Percentiles rank a stretch among this genome's conserved stretches.
phyloP scores from a whole-genome alignment of 2,797 vertebrate species.

The Poeciliopsis paucimaculata region DNA sequence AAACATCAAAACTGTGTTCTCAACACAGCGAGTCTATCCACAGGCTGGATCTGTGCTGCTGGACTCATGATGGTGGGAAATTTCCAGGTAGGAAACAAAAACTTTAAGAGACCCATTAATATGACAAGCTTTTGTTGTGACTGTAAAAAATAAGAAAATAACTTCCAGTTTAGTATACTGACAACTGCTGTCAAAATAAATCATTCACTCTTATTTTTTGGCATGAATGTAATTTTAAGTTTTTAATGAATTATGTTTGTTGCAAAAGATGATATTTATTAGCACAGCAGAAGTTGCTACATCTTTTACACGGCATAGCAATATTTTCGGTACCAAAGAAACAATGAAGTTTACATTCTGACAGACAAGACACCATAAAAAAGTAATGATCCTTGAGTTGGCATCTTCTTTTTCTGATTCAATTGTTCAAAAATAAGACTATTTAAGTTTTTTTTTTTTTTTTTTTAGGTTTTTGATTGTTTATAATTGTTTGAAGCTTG shows the following conservation, averaged over 20 bases:
- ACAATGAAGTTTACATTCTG: background rate
- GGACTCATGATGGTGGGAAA: slow-evolving; percentile 92
- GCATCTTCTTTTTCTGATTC: background rate
- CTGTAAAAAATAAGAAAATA: background rate
- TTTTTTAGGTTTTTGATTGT: background rate
- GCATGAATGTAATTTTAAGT: background rate
- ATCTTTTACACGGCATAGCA: background rate
- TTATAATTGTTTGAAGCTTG: background rate
- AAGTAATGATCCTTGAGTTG: background rate
- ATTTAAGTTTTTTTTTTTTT: background rate
- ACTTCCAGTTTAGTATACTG: background rate
- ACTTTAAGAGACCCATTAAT: background rate
- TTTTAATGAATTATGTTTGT: background rate
- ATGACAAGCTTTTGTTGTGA: background rate
- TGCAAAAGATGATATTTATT: background rate
- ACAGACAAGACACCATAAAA: background rate
- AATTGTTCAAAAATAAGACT: background rate
- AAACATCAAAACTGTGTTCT: slow-evolving; percentile 87
- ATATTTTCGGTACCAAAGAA: background rate
- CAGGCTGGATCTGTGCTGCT: slow-evolving; percentile 89
- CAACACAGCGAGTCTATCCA: slow-evolving; percentile 88
- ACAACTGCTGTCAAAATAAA: background rate
- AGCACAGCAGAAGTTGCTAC: background rate
- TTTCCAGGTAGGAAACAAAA: slow-evolving; percentile 83
- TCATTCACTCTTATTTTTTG: background rate